phyloP scores from a whole-genome alignment of 1,140 invertebrate genomes.

The Drosophila serrata region DNA sequence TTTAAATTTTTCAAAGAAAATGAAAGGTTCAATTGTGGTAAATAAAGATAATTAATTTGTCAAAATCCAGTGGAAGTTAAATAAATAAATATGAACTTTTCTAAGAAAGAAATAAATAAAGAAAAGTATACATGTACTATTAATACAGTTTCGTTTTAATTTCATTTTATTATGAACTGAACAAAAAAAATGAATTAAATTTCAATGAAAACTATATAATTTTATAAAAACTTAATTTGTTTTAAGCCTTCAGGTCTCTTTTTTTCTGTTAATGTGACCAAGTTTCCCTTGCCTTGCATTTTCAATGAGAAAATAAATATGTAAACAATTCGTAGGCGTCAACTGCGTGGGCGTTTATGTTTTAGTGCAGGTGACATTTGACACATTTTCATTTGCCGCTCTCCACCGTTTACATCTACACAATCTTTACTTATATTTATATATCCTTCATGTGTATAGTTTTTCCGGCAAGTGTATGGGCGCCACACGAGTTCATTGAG shows the following conservation, averaged over 20 bases:
- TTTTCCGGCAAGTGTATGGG: slow-evolving; percentile 47
- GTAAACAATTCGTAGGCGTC: slow-evolving; percentile 14
- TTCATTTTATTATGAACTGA: too few species aligned
- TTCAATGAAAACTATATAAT: background rate
- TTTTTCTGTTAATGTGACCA: background rate
- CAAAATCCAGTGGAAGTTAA: background rate
- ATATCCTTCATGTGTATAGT: background rate
- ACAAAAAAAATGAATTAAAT: too few species aligned
- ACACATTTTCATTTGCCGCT: slow-evolving; percentile 56
- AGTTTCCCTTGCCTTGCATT: slow-evolving; percentile 21
- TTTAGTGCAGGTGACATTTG: slow-evolving; percentile 60
- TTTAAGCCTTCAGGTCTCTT: background rate
- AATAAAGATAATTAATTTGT: too few species aligned
- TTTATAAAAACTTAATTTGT: background rate
- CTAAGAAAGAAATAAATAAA: background rate
- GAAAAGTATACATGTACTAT: too few species aligned
- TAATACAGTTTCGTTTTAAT: too few species aligned
- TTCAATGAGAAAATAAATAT: background rate
- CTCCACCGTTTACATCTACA: slow-evolving; percentile 10
- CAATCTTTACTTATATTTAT: background rate
- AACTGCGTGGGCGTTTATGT: slow-evolving; percentile 30
- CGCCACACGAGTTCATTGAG: slow-evolving; percentile 55
- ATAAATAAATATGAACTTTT: background rate
- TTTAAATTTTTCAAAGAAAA: too few species aligned
- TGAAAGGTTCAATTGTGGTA: too few species aligned